Base-by-base conservation (phyloP, 2,113 vertebrate species). In the Pipra filicauda region DNA sequence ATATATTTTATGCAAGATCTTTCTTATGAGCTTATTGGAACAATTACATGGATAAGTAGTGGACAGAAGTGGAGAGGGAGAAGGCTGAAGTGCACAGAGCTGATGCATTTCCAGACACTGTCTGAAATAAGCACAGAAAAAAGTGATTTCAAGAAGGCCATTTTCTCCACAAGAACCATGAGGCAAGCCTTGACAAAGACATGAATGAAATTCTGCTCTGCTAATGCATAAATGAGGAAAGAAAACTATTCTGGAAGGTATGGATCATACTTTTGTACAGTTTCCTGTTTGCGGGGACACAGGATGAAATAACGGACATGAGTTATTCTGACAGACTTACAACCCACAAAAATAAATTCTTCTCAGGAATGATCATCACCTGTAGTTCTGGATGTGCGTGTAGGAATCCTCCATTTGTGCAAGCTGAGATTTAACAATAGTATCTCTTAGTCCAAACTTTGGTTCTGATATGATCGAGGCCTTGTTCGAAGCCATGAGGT, bases 381-480 rank as follows among this genome's bases (percentile, higher is more conserved):
- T 99, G 98, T 98, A 99, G 93, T 97, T 93, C 96, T 98, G 97
- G 91, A 99, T 97, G 77, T 98, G 96, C 10, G 98, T 99, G 97
- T 99, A 99, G 28, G 97, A 93, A 12, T 98, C 98, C 95, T 99
- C 98, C 86, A 98, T 99, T 92, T 99, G 99, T 33, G 98, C 71
- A 27, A 99, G 98, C 89, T 98, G 98, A 89, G 98, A 99, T 91
- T 93, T 98, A 94, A 99, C 98, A 27, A 99, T 98, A 46, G 98
- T 99, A 85, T 99, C 99, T 52, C 99, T 98, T 27, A 99, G 97
- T 14, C 98, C 98, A 85, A 99, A 99, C 96, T 99, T 98, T 4
- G 98, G 98, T 96, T 99, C 97, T 67, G 98, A 95, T 61, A 99
- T 96, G 78, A 99, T 98, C 15, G 98, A 98, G 66, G 98, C 98